A percentile compares a stretch with the other conserved stretches of the same genome.
Evolutionary conservation across 2,113 vertebrate species (phyloP).

Genomic region (Muntiacus muntjak): DNA sequence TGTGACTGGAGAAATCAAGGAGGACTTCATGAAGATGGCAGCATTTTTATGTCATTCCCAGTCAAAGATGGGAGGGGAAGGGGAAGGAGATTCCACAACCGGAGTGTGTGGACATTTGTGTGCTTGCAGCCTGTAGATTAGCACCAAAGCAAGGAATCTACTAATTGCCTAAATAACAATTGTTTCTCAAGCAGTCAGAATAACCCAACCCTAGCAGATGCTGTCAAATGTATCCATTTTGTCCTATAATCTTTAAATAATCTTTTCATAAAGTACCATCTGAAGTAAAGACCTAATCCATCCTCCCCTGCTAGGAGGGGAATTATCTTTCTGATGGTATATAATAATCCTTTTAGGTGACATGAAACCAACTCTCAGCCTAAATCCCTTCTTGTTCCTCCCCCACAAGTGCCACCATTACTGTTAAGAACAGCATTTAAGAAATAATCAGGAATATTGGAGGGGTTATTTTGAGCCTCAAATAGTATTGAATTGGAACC

Average conservation of each 20-base stretch:
- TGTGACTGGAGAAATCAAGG: background rate
- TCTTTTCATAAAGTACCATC: conserved; percentile 64
- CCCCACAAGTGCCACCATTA: conserved; percentile 44
- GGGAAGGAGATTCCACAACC: background rate
- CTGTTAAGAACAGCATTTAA: conserved; percentile 47
- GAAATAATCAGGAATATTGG: conserved; percentile 11
- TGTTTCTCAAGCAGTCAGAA: conserved; percentile 26
- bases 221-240: conserved; percentile 45
- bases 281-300: conserved; percentile 65
- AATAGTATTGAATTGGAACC: background rate
- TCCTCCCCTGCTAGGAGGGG: conserved; percentile 49
- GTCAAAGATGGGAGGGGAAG: background rate
- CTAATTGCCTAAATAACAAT: conserved; percentile 26
- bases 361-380: conserved; percentile 62
- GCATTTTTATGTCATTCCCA: background rate
- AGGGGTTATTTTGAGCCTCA: conserved; percentile 19
- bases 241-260: conserved; percentile 73
- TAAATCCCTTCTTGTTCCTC: conserved; percentile 44
- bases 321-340: conserved; percentile 73
- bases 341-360: conserved; percentile 64
- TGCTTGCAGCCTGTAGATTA: background rate
- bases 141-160: background rate
- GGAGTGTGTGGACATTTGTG: background rate
- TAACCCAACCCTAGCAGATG: conserved; percentile 20
- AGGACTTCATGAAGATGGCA: background rate